phyloP scores from a whole-genome alignment of 2,113 vertebrate species.

The Nettapus auritus region DNA sequence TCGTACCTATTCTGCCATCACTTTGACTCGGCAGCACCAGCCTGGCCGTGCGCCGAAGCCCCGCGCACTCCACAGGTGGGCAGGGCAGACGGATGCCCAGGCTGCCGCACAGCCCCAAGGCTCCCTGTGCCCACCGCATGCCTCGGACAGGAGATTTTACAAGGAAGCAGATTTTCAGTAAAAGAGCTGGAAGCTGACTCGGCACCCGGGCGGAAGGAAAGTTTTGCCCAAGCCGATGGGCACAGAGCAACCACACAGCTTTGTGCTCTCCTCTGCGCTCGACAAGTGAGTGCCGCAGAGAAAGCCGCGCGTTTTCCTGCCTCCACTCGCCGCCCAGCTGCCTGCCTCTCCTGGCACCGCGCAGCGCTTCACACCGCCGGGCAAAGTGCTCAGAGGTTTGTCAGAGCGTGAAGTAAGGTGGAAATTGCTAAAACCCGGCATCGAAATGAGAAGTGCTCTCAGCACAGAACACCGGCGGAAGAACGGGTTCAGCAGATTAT shows the following conservation, averaged over 20 bases:
- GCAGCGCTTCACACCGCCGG: neutral
- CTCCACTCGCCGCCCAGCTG: neutral
- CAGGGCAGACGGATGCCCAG: neutral
- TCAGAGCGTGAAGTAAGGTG: neutral
- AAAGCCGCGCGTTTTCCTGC: neutral
- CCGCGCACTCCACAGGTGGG: neutral
- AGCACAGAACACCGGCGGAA: neutral
- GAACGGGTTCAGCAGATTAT: neutral
- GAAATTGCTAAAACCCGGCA: neutral
- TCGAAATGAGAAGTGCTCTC: neutral
- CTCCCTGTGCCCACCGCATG: neutral
- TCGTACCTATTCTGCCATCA: neutral
- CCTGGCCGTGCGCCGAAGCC: neutral
- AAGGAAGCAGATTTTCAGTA: neutral
- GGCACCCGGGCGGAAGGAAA: neutral
- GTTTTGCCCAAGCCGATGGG: neutral
- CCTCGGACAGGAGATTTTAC: neutral
- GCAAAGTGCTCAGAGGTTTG: neutral
- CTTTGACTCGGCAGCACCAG: neutral
- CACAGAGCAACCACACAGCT: rapidly evolving
- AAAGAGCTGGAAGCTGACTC: neutral
- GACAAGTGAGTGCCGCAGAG: neutral
- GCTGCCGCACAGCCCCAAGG: rapidly evolving
- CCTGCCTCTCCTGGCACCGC: neutral
- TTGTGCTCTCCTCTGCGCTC: neutral